Base-by-base conservation (phyloP, 2,113 vertebrate genomes). In the Pelecanoides urinatrix region DNA sequence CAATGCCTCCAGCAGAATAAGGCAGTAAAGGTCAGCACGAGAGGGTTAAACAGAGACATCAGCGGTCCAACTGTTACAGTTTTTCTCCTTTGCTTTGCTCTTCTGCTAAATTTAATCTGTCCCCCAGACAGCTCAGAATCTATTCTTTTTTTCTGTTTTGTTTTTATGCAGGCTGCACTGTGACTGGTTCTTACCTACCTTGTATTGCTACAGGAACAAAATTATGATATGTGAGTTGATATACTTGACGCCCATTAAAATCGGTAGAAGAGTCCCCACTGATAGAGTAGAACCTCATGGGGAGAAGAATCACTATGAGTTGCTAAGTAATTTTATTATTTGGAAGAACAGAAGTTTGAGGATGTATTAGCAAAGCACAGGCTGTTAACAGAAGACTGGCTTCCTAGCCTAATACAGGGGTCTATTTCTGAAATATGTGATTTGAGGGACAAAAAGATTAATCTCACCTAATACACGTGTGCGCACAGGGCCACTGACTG, bases 31-130 rank as follows among this genome's bases (percentile, higher is more conserved):
- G 81, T 19, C 85, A 77, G 68, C 80, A 45, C 0, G 8, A 55
- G 83, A 36, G 76, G 52, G 63, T 63, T 63, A 34, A 44, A 45
- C 72, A 61, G 65, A 87, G 59, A 10, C 65, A 81, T 25, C 90
- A 90, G 63, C 77, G 61, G 27, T 40, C 65, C 68, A 27, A 34
- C 34, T 74, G 14, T 42, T 70, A 10, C 7, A 26, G 65, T 53
- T 96, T 78, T 74, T 47, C 91, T 87, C 45, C 56, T 71, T 84
- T 42, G 56, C 63, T 87, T 80, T 44, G 15, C 88, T 94, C 77
- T 34, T 58, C 44, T 16, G 38, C 81, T 77, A 61, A 84, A 74
- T 80, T 66, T 77, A 65, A 73, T 67, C 67, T 93, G 67, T 72
- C 14, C 75, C 66, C 49, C 19, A 59, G 90, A 72, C n/a, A 68